These are phyloP conservation scores for Drosophila nr. perissopoda DNA, from an alignment of 2,888 invertebrate genomes.

Conservation along the genomic window DNA sequence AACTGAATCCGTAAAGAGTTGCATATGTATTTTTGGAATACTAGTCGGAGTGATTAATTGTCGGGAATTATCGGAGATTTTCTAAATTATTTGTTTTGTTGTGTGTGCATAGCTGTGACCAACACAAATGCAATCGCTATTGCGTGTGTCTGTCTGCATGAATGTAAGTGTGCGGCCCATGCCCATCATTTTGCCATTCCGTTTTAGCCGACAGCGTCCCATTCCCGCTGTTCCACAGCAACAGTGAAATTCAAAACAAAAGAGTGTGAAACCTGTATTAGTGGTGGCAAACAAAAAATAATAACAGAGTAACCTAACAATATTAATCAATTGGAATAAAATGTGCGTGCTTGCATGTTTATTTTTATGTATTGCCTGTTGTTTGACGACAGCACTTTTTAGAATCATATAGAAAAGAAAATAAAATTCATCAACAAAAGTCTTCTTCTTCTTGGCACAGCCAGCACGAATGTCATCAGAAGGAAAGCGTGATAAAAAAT, in stretches of 20 bases:
- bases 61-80: slow-evolving; percentile 31
- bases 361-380: slow-evolving; percentile 16
- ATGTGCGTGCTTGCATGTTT: background rate
- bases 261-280: slow-evolving; percentile 52
- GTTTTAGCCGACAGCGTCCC: slow-evolving; percentile 42
- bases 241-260: slow-evolving; percentile 55
- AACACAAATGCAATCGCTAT: slow-evolving; percentile 34
- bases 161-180: slow-evolving; percentile 24
- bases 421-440: slow-evolving; percentile 32
- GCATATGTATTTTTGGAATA: slow-evolving; percentile 19
- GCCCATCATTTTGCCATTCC: slow-evolving; percentile 45
- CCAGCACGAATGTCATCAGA: slow-evolving; percentile 42
- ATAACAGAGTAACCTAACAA: slow-evolving; percentile 16
- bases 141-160: slow-evolving; percentile 10
- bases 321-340: slow-evolving; percentile 31
- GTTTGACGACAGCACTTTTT: background rate
- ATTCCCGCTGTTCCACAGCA: slow-evolving; percentile 36
- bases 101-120: slow-evolving; percentile 56
- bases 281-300: slow-evolving; percentile 44
- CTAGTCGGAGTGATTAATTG: slow-evolving; percentile 46
- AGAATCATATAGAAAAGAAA: slow-evolving; percentile 36
- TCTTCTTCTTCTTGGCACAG: slow-evolving; percentile 39
- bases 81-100: slow-evolving; percentile 62
- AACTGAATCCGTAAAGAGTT: slow-evolving; percentile 1
- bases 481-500: slow-evolving; percentile 38